Evolutionary conservation across 2,797 vertebrate genomes (phyloP), one percentile per base, ranked within the genome.

Genomic region (Darevskia mixta): DNA sequence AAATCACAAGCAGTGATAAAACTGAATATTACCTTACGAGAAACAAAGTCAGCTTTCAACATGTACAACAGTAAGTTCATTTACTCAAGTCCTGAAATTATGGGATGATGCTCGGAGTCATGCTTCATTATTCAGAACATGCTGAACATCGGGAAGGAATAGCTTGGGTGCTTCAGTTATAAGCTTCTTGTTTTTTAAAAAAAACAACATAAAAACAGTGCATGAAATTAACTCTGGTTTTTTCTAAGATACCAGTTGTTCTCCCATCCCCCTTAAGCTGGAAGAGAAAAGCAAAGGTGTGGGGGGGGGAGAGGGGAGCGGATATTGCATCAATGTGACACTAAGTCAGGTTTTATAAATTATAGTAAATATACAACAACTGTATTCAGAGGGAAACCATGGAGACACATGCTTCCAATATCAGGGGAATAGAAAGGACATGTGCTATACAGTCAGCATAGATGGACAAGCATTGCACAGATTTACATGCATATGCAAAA

Each of bases 381-480:
- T 49, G 71, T 35, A 35, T 71, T 18, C 45, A 13, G 41, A 27
- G 23, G 27, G 4, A 86, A 75, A 87, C 89, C 83, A 86, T 27
- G 0, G 29, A 0, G 0, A 38, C 77, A 82, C 43, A 58, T n/a
- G 32, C 13, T 49, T 90, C 4, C 4, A 35, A 27, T 0, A 0
- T 0, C 55, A 55, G 79, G 23, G n/a, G 27, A 80, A 58, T 17
- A 25, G 0, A 58, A 6, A 0, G 55, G 35, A 85, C 67, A 75
- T 8, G 18, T 0, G 4, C 58, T 69, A 87, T 29, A n/a, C 11
- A 20, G 82, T 3, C 83, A 45, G 79, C 32, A 67, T 69, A 55
- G 49, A 55, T 55, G 49, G 49, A 55, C 49, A 55, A 15, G 49
- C 49, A 55, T 55, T 55, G 49, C 13, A 55, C 13, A 55, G 49